Base-by-base conservation (phyloP, 2,113 vertebrate genomes). In the Pogonocichla stellata region DNA sequence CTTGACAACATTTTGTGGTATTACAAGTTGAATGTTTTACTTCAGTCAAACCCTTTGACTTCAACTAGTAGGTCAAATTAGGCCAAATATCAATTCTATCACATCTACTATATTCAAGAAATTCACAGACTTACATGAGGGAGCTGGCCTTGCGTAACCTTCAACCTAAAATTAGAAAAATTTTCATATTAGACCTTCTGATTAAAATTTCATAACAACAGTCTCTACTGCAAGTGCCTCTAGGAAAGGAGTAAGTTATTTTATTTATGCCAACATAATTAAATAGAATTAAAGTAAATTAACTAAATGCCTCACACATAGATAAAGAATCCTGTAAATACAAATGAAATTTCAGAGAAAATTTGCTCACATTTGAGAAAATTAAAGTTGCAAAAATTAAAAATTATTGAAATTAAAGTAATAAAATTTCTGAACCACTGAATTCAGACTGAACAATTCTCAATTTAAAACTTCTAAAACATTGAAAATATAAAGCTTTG, bases 121-220 rank as follows among this genome's bases (percentile, higher is more conserved):
- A 70, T 74, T 80, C 16, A 66, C 4, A 88, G 19, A 97, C 96
- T 97, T 95, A 97, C 94, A 8, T 84, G 78, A 69, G 65, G 45
- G 71, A 81, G 84, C 25, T 61, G 84, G 64, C 83, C 75, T 92
- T 53, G 36, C 0, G 7, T 31, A 93, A 81, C 50, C 88, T 92
- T 96, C 94, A 54, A 19, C 45, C 97, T 97, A 86, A 60, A 51
- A 94, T 87, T 0, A 93, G 24, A 86, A 80, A 18, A 19, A 26
- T 17, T 26, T 88, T 94, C 20, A 2, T 53, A 51, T 96, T 85
- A 93, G 61, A 93, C 50, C 42, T 80, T 45, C 16, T 82, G 38
- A 72, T 61, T 43, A 43, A 80, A 84, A 81, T 78, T 66, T 56
- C 5, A 0, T 19, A 61, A 38, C 34, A 70, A 57, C 42, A 77